A percentile compares a stretch with the other conserved stretches of the same genome.
Evolutionary conservation across 2,888 invertebrate genomes (phyloP).

Genomic region (Agriopis aurantiaria): DNA sequence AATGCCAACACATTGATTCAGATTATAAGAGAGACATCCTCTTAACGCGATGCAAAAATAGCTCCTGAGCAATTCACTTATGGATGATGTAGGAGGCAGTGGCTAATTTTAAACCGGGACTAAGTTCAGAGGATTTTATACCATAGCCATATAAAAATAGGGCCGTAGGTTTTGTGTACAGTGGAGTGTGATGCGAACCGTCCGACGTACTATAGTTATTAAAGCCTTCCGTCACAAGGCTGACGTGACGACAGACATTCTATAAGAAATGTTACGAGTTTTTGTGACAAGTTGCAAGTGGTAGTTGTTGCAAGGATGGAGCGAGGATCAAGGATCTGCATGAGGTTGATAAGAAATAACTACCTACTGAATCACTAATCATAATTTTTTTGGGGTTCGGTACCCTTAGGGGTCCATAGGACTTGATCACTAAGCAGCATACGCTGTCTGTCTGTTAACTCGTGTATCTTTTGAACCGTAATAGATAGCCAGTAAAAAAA

Average conservation of each 20-base stretch:
- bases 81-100: conserved; percentile 54
- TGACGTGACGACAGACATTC: conserved; percentile 11
- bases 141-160: conserved; percentile 26
- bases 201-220: conserved; percentile 20
- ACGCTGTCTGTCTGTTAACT: too few relatives aligned
- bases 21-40: conserved; percentile 60
- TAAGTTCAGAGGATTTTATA: conserved; percentile 43
- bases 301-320: too few relatives aligned
- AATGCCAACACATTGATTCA: conserved; percentile 29
- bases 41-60: conserved; percentile 60
- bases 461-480: too few relatives aligned
- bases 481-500: too few relatives aligned
- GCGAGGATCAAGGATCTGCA: too few relatives aligned
- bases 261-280: not conserved
- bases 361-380: too few relatives aligned
- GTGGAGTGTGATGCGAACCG: not conserved
- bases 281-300: not conserved
- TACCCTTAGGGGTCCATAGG: too few relatives aligned
- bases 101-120: conserved; percentile 59
- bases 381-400: too few relatives aligned
- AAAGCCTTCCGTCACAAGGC: conserved; percentile 24
- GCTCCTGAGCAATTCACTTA: conserved; percentile 53
- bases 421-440: too few relatives aligned
- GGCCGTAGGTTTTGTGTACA: not conserved
- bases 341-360: too few relatives aligned